Evolutionary conservation across 2,113 vertebrate genomes (phyloP), one percentile per base, ranked within the genome.

Genomic region (Strix uralensis): DNA sequence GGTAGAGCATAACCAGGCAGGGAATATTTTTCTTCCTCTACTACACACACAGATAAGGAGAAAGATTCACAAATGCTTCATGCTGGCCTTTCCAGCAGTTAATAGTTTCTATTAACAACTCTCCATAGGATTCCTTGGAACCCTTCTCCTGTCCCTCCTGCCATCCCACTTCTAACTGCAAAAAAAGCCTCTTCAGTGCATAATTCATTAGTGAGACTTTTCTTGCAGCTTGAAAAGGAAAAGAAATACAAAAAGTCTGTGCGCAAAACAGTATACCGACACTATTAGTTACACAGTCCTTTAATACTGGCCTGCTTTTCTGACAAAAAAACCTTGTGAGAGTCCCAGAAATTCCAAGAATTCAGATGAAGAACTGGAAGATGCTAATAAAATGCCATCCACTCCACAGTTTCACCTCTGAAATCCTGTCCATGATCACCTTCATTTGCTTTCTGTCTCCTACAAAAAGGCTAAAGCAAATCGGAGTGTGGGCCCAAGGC

Each of bases 221-320:
- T 42, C 72, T 54, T 86, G 5, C 49, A 65, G 21, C 27, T 40
- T 38, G 16, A 88, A 42, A 5, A 83, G 20, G 7, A 63, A 69
- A 69, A 77, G 8, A 73, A 84, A 66, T 1, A 54, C 4, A 75
- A 57, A 51, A 26, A 8, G 27, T 20, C 73, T 1, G 9, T 61
- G 49, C 22, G 16, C 12, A 59, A 55, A 88, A 8, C 20, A 63
- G n/a, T 7, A 15, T 2, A 67, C 5, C 0, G 0, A 51, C 10
- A 25, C 10, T 63, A 18, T 25, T 17, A 58, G 9, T 46, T 66
- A 49, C 4, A 40, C 17, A 44, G 34, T 20, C 23, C 42, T 66
- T 36, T 26, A 85, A 81, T 5, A 13, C 25, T 27, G n/a, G 10
- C 30, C 22, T 78, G n/a, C 3, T 69, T 74, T 92, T 72, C 29